Percentiles rank a stretch among this genome's conserved stretches.
phyloP scores from a whole-genome alignment of 1,140 invertebrate genomes.

The Papilio machaon region DNA sequence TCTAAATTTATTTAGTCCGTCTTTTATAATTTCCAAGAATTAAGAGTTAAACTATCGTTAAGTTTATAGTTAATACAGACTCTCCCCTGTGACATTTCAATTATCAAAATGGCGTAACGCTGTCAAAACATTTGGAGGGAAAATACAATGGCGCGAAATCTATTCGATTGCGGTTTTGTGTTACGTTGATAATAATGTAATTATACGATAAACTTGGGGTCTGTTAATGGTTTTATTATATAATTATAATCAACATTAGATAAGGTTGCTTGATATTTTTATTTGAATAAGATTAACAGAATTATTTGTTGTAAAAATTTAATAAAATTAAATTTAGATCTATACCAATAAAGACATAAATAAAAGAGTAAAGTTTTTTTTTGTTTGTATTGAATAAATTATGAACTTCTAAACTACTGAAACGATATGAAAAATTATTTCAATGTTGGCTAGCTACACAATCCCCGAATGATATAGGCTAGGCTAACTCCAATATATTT shows the following conservation, averaged over 20 bases:
- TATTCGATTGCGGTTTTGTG: conserved; percentile 40
- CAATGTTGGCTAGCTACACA: no score
- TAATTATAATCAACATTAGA: conserved; percentile 28
- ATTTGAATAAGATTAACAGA: background rate
- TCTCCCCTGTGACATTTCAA: conserved; percentile 31
- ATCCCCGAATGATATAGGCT: no score
- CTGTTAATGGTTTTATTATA: conserved; percentile 35
- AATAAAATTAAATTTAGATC: no score
- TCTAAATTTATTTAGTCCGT: no score
- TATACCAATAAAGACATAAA: no score
- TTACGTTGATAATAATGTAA: conserved; percentile 44
- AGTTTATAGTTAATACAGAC: background rate
- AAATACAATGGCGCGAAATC: conserved; percentile 38
- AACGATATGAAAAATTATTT: no score
- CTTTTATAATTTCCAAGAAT: background rate
- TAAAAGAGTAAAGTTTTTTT: no score
- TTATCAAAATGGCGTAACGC: conserved; percentile 39
- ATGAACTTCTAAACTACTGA: no score
- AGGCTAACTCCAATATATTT: no score
- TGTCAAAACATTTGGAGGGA: conserved; percentile 43
- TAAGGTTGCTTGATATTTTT: background rate
- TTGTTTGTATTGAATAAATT: no score
- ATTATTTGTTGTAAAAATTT: background rate
- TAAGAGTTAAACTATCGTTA: background rate
- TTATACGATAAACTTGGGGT: conserved; percentile 38